phyloP scores from a whole-genome alignment of 2,888 invertebrate species.

The Panzeria rudis region DNA sequence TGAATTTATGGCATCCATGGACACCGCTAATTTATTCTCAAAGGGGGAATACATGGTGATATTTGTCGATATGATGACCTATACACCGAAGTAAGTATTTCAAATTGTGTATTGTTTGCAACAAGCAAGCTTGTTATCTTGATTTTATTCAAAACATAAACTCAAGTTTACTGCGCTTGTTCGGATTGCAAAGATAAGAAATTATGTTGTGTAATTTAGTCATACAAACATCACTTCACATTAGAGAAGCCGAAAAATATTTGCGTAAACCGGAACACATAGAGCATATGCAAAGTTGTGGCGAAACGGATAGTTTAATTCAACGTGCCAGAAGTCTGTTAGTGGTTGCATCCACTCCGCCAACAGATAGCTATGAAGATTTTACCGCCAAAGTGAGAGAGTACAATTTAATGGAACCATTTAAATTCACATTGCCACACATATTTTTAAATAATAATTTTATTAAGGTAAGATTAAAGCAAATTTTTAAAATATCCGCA shows the following conservation, averaged over 20 bases:
- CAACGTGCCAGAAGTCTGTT: conserved; percentile 92
- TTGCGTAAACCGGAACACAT: conserved; percentile 88
- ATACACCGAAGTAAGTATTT: conserved; percentile 86
- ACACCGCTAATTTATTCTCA: conserved; percentile 92
- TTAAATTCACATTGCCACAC: conserved; percentile 89
- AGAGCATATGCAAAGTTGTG: conserved; percentile 86
- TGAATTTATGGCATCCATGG: conserved; percentile 96
- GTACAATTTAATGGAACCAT: conserved; percentile 92
- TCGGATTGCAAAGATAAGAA: conserved; percentile 40
- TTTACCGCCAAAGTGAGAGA: conserved; percentile 92
- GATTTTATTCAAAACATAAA: neutral
- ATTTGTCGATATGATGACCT: conserved; percentile 96
- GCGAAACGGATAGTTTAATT: conserved; percentile 84
- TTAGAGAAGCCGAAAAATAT: conserved; percentile 90
- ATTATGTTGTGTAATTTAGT: conserved; percentile 55
- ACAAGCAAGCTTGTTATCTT: conserved; percentile 33
- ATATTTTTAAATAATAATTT: conserved; percentile 84
- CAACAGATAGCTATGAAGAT: conserved; percentile 88
- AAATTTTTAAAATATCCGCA: too few relatives aligned
- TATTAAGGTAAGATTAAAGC: conserved; percentile 84
- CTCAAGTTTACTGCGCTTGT: conserved; percentile 46
- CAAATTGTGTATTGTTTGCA: conserved; percentile 42
- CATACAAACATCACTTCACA: conserved; percentile 71
- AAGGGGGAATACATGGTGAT: conserved; percentile 98
- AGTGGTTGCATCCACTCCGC: conserved; percentile 95